phyloP scores from a whole-genome alignment of 2,888 invertebrate genomes.

The Strigamia transsilvanica region DNA sequence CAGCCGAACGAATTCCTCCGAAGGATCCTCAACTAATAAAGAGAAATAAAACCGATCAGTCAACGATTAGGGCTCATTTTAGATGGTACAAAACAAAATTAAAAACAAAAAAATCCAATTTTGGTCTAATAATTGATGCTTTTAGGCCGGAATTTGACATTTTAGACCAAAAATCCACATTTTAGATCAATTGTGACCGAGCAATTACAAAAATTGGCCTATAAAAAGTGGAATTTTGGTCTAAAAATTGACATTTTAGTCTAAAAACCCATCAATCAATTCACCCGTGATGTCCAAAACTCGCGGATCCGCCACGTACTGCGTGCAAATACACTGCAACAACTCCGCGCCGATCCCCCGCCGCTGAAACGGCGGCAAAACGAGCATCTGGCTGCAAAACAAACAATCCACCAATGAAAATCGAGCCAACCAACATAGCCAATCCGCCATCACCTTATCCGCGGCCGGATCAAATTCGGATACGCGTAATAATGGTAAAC shows the following conservation, averaged over 20 bases:
- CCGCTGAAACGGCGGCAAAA: constrained; percentile 90
- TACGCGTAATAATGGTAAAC: constrained; percentile 96
- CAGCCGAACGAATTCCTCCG: constrained; percentile 85
- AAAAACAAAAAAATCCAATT: too few relatives aligned
- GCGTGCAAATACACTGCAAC: constrained; percentile 71
- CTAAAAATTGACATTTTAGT: too few relatives aligned
- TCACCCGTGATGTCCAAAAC: constrained; percentile 77
- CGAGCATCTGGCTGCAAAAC: constrained; percentile 79
- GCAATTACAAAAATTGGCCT: too few relatives aligned
- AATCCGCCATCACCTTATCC: constrained; percentile 70
- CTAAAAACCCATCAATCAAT: not conserved
- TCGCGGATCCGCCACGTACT: constrained; percentile 67
- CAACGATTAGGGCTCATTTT: too few relatives aligned
- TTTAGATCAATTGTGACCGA: too few relatives aligned
- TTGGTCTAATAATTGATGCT: too few relatives aligned
- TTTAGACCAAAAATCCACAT: too few relatives aligned
- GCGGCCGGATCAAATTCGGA: constrained; percentile 83
- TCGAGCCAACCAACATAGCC: too few relatives aligned
- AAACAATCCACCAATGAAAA: not conserved
- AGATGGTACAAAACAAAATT: too few relatives aligned
- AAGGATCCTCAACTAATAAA: constrained; percentile 90
- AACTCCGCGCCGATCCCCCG: constrained; percentile 85
- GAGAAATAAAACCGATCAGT: constrained; percentile 55
- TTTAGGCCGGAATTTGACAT: too few relatives aligned
- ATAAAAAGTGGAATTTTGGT: too few relatives aligned